These are phyloP conservation scores for Diachasmimorpha longicaudata DNA, from an alignment of 1,140 invertebrate genomes.

Conservation along the genomic window DNA sequence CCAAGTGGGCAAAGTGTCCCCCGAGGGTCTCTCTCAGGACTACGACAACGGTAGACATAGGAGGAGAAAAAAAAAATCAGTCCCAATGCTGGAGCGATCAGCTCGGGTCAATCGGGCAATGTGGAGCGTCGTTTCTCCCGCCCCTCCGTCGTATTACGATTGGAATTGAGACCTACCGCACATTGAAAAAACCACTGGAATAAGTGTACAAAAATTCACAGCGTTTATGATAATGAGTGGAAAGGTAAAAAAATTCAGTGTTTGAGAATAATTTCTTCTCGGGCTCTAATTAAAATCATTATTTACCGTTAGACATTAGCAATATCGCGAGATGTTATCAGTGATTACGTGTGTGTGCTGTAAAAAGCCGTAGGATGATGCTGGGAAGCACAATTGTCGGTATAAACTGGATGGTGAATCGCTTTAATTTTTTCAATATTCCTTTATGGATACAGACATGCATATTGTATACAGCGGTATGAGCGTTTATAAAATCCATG, in stretches of 20 bases:
- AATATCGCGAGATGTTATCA: no score
- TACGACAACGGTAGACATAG: constrained; percentile 7
- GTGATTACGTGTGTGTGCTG: background rate
- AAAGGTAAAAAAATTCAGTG: background rate
- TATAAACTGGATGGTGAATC: constrained; percentile 13
- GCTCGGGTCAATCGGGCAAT: constrained; percentile 17
- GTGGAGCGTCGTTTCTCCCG: background rate
- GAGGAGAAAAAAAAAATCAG: background rate
- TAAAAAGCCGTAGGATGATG: background rate
- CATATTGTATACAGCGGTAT: background rate
- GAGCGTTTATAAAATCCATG: constrained; percentile 18
- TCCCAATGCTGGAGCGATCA: background rate
- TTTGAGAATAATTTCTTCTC: no score
- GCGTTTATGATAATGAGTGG: background rate
- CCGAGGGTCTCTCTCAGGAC: background rate
- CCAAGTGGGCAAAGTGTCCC: background rate
- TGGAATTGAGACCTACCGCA: constrained; percentile 20
- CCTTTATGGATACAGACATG: background rate
- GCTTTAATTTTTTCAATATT: constrained; percentile 22
- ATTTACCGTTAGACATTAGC: background rate
- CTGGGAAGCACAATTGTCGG: background rate
- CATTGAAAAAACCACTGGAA: background rate
- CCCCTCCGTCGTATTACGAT: background rate
- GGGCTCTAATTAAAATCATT: background rate
- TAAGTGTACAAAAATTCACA: background rate